phyloP scores from a whole-genome alignment of 1,140 invertebrate species.

The Macrosteles quadrilineatus region DNA sequence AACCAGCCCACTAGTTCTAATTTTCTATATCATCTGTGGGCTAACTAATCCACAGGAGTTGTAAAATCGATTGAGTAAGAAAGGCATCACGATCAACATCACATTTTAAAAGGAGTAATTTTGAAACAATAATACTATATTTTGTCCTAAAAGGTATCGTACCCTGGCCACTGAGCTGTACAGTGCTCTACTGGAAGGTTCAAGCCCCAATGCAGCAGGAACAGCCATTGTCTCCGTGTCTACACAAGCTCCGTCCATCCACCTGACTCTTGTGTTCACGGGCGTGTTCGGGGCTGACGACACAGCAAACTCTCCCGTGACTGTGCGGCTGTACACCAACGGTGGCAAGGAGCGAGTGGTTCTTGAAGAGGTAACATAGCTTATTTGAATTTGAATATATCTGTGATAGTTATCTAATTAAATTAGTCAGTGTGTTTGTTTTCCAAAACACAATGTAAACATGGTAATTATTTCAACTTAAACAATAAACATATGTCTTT shows the following conservation, averaged over 20 bases:
- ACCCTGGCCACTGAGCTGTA: slow-evolving; percentile 78
- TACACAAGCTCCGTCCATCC: slow-evolving; percentile 74
- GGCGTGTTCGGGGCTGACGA: slow-evolving; percentile 71
- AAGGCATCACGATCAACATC: too few species aligned
- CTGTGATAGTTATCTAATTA: neutral
- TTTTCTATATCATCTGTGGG: too few species aligned
- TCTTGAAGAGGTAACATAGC: slow-evolving; percentile 63
- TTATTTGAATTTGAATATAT: neutral
- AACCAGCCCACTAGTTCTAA: too few species aligned
- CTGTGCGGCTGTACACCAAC: slow-evolving; percentile 66
- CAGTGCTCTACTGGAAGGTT: slow-evolving; percentile 65
- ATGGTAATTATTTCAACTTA: too few species aligned
- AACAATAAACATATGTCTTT: too few species aligned
- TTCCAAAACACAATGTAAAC: too few species aligned
- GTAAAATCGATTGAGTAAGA: too few species aligned
- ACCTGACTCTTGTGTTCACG: slow-evolving; percentile 79
- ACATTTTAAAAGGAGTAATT: too few species aligned
- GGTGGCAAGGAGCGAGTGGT: slow-evolving; percentile 71
- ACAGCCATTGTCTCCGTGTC: slow-evolving; percentile 82
- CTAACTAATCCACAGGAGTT: too few species aligned
- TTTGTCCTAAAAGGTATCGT: too few species aligned
- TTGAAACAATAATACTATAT: too few species aligned
- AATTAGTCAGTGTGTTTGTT: too few species aligned
- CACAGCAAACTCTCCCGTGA: slow-evolving; percentile 63
- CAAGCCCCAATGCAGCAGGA: slow-evolving; percentile 66